Base-by-base conservation (phyloP, 1,140 invertebrate genomes). In the Lucilia cuprina region DNA sequence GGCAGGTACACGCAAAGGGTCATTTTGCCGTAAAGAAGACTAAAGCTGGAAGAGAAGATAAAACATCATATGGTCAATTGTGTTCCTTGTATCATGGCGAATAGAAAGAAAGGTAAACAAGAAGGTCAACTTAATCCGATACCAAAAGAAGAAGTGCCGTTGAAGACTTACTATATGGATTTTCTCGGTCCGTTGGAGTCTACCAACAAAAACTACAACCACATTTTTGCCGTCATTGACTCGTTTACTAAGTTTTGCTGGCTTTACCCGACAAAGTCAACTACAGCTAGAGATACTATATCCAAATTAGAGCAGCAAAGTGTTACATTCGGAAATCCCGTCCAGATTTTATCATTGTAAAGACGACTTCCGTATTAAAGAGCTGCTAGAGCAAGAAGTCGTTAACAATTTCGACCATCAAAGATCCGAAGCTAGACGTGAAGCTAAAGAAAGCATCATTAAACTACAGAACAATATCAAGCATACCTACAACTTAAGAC, bases 1-100 rank as follows among this genome's bases (percentile, higher is more conserved):
- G 74, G 30, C 86, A 83, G 77, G 86, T 84, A 5, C 91, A 92
- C 82, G 86, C 87, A 47, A 86, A 86, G 50, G 89, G 90, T 25
- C 91, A 92, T 88, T 91, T 92, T 87, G 86, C 84, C 9, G 84
- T 87, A 3, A 85, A 74, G 21, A 92, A 92, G 84, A 92, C 88
- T 0, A 87, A 88, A 91, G 5, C 12, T 92, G 65, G 55, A 84
- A 35, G 82, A 86, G 5, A 91, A 90, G 75, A 87, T 91, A 8
- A 84, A 88, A 84, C 85, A 87, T 41, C n/a, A 88, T 4, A 87
- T 92, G 8, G 17, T 65, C 0, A 89, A 87, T 50, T 91, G 91
- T 83, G 75, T 91, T 7, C 65, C 77, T 13, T 91, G 91, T 70
- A 86, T 91, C 75, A 75, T 91, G 5, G 82, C 78, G 9, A 83